Evolutionary conservation across 2,113 vertebrate genomes (phyloP).

Genomic region (Arenaria interpres): DNA sequence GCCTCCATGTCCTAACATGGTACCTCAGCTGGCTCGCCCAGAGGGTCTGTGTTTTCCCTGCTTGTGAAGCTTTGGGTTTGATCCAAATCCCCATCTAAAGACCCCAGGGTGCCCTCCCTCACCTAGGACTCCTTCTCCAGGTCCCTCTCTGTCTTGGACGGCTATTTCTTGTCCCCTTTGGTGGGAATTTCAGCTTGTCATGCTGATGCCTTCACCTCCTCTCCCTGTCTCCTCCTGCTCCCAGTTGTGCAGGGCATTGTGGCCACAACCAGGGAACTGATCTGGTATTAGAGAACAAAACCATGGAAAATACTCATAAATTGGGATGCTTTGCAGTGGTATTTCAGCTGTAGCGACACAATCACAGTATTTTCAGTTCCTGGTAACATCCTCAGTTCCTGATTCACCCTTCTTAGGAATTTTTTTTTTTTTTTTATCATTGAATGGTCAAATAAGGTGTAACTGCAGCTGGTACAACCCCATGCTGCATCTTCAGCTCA

Average conservation of each 20-base stretch:
- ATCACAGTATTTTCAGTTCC: background rate
- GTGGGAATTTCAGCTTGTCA: background rate
- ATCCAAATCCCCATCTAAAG: background rate
- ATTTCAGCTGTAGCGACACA: background rate
- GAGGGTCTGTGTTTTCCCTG: background rate
- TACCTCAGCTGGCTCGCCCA: background rate
- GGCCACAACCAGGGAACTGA: fast-evolving
- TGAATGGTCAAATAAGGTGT: background rate
- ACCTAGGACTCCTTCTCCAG: background rate
- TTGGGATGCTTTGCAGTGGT: background rate
- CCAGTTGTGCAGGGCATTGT: background rate
- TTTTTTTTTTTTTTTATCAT: background rate
- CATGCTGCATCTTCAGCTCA: fast-evolving
- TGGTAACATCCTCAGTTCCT: background rate
- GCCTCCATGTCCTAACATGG: background rate
- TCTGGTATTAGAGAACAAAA: background rate
- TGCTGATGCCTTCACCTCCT: background rate
- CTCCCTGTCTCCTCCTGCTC: background rate
- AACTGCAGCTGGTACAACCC: background rate
- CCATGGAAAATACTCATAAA: background rate
- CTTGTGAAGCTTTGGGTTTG: background rate
- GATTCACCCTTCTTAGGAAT: background rate
- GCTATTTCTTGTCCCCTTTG: background rate
- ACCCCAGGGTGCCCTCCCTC: background rate
- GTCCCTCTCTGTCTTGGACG: background rate